Evolutionary conservation across 1,140 invertebrate species (phyloP).

Genomic region (Drosophila saltans): DNA sequence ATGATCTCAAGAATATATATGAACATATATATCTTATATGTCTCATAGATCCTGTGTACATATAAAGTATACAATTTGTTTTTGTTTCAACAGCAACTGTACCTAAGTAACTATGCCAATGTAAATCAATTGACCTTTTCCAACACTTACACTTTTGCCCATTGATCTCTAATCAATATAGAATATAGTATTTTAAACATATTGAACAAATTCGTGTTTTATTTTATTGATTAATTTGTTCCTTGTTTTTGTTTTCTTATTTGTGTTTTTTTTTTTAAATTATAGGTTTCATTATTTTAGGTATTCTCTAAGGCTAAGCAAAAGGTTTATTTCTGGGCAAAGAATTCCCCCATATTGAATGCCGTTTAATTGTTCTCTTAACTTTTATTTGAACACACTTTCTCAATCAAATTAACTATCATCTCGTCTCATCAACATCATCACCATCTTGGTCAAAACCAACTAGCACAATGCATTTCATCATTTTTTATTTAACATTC

Average conservation of each 20-base stretch:
- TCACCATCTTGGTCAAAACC: background rate
- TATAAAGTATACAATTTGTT: too few species aligned
- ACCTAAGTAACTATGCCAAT: too few species aligned
- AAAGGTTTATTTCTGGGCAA: background rate
- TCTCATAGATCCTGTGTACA: too few species aligned
- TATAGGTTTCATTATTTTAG: background rate
- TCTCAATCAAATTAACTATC: background rate
- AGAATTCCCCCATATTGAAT: background rate
- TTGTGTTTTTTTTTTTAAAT: background rate
- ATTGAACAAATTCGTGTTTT: background rate
- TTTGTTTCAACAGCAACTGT: too few species aligned
- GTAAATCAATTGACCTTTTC: background rate
- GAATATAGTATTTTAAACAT: too few species aligned
- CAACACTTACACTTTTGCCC: background rate
- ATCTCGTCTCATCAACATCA: background rate
- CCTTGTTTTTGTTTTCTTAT: background rate
- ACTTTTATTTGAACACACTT: slow-evolving; percentile 4
- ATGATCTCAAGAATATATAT: too few species aligned
- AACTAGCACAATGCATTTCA: background rate
- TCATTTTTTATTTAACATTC: background rate
- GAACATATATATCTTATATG: too few species aligned
- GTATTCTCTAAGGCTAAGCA: background rate
- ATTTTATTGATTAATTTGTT: background rate
- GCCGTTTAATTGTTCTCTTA: background rate
- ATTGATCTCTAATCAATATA: too few species aligned